Evolutionary conservation across 1,140 invertebrate species (phyloP).

Genomic region (Amphibalanus amphitrite): DNA sequence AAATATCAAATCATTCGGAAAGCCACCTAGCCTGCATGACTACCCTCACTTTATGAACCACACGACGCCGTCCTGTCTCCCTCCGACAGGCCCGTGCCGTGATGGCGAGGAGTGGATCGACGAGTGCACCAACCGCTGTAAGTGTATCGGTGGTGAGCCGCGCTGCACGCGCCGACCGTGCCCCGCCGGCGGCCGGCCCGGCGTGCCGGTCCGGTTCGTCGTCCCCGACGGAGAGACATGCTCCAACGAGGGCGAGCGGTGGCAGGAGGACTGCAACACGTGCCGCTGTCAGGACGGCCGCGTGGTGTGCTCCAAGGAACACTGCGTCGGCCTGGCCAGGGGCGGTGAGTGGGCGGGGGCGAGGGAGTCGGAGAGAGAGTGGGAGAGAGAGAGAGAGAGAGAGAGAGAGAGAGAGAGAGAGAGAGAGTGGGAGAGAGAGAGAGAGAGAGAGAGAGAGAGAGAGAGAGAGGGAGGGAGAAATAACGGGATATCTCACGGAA

Average conservation of each 20-base stretch:
- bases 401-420: too few species aligned
- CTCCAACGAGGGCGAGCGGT: conserved; percentile 6
- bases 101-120: not conserved
- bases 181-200: too few species aligned
- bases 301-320: not conserved
- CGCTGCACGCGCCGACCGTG: not conserved
- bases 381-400: too few species aligned
- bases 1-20: too few species aligned
- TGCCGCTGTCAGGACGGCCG: conserved; percentile 4
- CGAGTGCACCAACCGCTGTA: not conserved
- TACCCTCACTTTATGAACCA: too few species aligned
- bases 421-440: too few species aligned
- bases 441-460: too few species aligned
- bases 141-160: not conserved
- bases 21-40: too few species aligned
- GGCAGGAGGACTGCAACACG: conserved; percentile 11
- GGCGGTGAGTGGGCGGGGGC: not conserved
- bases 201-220: not conserved
- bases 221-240: conserved; percentile 2
- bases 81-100: not conserved
- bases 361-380: too few species aligned
- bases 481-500: too few species aligned
- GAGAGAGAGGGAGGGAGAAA: too few species aligned
- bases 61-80: not conserved
- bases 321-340: conserved; percentile 37